phyloP scores from a whole-genome alignment of 92 coral and sea anemone species.

The Phenganax marumi region DNA sequence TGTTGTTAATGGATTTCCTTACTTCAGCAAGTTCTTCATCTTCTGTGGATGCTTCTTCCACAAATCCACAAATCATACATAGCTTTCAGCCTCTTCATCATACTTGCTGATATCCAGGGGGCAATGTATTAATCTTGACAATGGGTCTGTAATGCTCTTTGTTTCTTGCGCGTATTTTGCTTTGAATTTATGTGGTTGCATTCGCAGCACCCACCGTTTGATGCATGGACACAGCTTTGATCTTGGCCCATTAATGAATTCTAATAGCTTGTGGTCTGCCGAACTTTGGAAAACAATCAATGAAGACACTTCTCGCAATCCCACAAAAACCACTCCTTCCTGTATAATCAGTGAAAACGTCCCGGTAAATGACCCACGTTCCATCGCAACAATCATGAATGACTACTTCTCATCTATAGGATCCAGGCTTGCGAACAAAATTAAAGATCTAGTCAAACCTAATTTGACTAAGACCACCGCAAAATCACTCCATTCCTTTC shows the following conservation, averaged over 20 bases:
- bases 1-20: constrained; percentile 10
- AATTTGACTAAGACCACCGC: no score
- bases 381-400: no score
- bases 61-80: constrained; percentile 45
- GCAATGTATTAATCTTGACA: constrained; percentile 45
- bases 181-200: constrained; percentile 57
- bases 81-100: constrained; percentile 43
- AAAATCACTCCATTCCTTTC: no score
- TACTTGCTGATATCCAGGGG: neutral
- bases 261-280: constrained; percentile 60
- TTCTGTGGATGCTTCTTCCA: constrained; percentile 53
- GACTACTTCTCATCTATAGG: no score
- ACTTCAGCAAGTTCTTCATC: constrained; percentile 37
- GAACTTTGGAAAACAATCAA: no score
- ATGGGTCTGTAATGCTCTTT: constrained; percentile 57
- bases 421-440: no score
- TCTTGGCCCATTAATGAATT: constrained; percentile 55
- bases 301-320: constrained; percentile 39
- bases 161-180: constrained; percentile 58
- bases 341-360: no score
- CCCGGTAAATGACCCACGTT: no score
- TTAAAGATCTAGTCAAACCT: no score
- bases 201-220: constrained; percentile 53
- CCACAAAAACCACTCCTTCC: neutral
- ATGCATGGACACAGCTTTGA: constrained; percentile 50